Conservation (phyloP, 2,797 vertebrate genomes). For the Alosa sapidissima region DNA sequence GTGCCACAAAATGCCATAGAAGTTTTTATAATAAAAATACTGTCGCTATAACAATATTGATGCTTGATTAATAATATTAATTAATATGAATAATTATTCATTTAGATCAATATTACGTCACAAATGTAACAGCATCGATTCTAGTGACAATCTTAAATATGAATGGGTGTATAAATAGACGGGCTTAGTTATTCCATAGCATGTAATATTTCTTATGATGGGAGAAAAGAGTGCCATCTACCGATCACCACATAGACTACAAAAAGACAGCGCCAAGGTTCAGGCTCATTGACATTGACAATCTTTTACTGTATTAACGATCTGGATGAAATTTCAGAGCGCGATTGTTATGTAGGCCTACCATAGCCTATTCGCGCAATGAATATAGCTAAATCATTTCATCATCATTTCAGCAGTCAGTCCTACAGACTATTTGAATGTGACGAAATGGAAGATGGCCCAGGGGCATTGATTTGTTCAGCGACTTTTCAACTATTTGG, state of each 20-base stretch:
- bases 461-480: too few species aligned
- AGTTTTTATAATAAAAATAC: not conserved
- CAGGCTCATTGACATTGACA: not conserved
- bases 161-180: not conserved
- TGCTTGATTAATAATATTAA: too few species aligned
- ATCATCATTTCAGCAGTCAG: too few species aligned
- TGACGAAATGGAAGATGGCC: too few species aligned
- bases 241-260: not conserved
- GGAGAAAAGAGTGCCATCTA: slow-evolving; percentile 9
- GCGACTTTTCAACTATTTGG: too few species aligned
- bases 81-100: too few species aligned
- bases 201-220: not conserved
- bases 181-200: not conserved
- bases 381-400: not conserved
- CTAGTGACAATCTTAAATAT: not conserved
- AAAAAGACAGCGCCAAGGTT: not conserved
- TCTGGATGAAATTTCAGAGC: not conserved
- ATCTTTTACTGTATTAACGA: not conserved
- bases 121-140: not conserved
- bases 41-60: not conserved
- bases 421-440: too few species aligned
- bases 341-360: not conserved
- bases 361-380: not conserved
- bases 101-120: not conserved
- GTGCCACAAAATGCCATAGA: not conserved